Evolutionary conservation across 2,113 vertebrate genomes (phyloP).

Genomic region (Lagopus leucura): DNA sequence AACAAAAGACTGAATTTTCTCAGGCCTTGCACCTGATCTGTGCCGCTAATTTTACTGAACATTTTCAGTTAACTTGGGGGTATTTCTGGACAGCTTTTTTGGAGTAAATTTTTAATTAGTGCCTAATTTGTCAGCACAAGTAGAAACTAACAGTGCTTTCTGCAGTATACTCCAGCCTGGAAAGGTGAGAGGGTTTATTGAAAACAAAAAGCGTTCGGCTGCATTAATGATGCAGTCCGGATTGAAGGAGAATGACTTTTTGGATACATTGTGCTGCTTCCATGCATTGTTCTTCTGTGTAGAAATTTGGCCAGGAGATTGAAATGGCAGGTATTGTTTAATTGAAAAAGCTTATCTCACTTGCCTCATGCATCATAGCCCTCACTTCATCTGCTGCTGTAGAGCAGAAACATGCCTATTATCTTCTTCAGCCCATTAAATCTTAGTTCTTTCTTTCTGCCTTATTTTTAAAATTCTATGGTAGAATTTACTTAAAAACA

Average conservation of each 20-base stretch:
- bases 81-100: neutral
- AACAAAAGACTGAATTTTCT: neutral
- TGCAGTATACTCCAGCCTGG: neutral
- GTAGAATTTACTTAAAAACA: neutral
- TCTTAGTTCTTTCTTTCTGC: neutral
- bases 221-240: neutral
- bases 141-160: neutral
- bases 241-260: neutral
- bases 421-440: neutral
- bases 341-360: neutral
- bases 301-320: neutral
- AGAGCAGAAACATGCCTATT: neutral
- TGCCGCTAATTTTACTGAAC: neutral
- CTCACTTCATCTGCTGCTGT: neutral
- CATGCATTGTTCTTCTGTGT: neutral
- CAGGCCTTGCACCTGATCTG: accelerated
- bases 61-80: neutral
- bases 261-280: neutral
- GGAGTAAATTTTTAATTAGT: neutral
- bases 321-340: neutral
- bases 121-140: neutral
- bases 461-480: neutral
- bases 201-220: neutral
- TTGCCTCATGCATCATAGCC: neutral
- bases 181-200: neutral